Conservation (phyloP, 2,113 vertebrate species). For the Butorides virescens region DNA sequence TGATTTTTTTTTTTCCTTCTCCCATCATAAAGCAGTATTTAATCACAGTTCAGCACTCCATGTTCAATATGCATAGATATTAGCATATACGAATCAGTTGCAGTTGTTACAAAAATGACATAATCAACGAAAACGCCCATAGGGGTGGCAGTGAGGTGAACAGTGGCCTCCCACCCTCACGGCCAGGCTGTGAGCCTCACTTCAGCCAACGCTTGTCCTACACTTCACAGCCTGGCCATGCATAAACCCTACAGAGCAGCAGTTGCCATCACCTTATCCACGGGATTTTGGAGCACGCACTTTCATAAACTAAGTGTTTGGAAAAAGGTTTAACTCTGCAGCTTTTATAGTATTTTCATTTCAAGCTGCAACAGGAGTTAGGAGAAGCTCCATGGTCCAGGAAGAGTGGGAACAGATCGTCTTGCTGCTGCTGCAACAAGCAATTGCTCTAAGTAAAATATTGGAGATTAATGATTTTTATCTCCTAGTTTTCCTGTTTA, state of each 20-base stretch:
- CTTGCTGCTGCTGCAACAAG: fast-evolving
- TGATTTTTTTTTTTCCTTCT: not conserved
- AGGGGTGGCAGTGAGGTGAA: not conserved
- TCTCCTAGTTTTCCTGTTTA: not conserved
- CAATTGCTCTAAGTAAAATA: fast-evolving
- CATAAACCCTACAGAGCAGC: fast-evolving
- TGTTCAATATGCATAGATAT: not conserved
- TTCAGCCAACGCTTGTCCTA: fast-evolving
- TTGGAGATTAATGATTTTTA: fast-evolving
- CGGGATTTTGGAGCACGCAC: too few species aligned
- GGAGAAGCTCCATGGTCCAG: fast-evolving
- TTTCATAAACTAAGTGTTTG: not conserved
- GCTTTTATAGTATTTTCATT: not conserved
- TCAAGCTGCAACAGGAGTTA: not conserved
- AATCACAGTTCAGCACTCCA: not conserved
- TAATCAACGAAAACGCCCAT: fast-evolving
- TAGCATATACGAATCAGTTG: fast-evolving
- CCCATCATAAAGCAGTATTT: not conserved
- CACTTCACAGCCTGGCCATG: fast-evolving
- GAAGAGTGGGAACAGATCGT: fast-evolving
- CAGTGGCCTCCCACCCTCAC: fast-evolving
- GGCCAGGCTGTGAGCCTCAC: fast-evolving
- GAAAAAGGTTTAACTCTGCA: not conserved
- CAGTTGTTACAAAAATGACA: not conserved
- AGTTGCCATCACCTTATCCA: fast-evolving